Conservation (phyloP, 2,888 invertebrate species). For the Altica lythri region DNA sequence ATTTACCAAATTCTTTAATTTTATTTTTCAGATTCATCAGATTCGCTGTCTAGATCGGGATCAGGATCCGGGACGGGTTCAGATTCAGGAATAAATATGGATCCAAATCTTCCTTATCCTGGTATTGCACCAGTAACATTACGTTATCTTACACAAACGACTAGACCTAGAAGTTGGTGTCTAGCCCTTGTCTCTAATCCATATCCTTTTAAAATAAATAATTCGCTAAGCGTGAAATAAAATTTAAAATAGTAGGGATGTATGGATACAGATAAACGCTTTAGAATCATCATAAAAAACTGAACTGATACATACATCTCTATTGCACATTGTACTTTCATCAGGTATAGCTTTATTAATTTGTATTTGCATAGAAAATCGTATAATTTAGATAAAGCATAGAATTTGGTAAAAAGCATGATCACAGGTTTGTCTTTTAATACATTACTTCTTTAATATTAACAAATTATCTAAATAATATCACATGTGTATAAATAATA, state of each 20-base stretch:
- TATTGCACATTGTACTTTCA: no score
- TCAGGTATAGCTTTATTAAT: no score
- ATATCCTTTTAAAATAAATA: slow-evolving; percentile 79
- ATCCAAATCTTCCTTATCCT: slow-evolving; percentile 84
- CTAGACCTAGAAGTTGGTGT: slow-evolving; percentile 91
- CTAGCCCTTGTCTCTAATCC: slow-evolving; percentile 97
- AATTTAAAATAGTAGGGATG: not conserved
- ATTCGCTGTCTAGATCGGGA: slow-evolving; percentile 47
- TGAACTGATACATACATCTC: no score
- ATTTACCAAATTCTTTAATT: no score
- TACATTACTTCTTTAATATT: no score
- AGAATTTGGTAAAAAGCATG: no score
- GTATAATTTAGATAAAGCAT: no score
- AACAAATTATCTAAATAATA: no score
- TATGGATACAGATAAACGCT: not conserved
- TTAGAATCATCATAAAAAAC: no score
- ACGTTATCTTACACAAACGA: slow-evolving; percentile 87
- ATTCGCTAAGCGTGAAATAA: not conserved
- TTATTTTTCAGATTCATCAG: slow-evolving; percentile 47
- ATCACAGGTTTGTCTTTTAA: no score
- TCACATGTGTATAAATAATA: no score
- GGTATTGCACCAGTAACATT: slow-evolving; percentile 88
- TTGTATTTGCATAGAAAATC: no score
- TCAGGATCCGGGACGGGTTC: slow-evolving; percentile 50
- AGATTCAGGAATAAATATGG: slow-evolving; percentile 65